These are phyloP conservation scores for Motacilla tschutschensis DNA, from an alignment of 2,113 vertebrate species.

Conservation along the genomic window DNA sequence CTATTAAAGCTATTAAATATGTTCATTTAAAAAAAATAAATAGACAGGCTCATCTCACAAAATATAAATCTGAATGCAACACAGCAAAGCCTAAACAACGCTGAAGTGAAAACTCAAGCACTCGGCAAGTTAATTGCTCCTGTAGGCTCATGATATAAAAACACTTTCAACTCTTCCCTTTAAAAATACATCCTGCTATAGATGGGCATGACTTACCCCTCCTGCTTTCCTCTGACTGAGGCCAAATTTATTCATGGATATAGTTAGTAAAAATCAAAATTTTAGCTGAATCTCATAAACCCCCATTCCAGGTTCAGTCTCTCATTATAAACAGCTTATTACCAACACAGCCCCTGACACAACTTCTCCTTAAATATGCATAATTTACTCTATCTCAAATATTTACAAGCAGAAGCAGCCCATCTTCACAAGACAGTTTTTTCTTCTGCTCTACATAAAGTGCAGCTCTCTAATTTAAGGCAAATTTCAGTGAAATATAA, in stretches of 20 bases:
- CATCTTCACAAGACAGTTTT: constrained; percentile 67
- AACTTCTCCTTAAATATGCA: constrained; percentile 53
- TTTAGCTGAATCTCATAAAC: neutral
- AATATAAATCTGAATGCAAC: constrained; percentile 5
- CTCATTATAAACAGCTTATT: neutral
- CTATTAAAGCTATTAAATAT: neutral
- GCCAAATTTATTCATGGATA: neutral
- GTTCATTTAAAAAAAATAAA: neutral
- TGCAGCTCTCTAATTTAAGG: constrained; percentile 83
- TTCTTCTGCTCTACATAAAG: constrained; percentile 76
- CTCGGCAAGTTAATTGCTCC: constrained; percentile 11
- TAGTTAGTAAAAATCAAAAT: neutral
- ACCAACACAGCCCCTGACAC: constrained; percentile 14
- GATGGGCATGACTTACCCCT: neutral
- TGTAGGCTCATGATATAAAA: constrained; percentile 27
- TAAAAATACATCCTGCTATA: constrained; percentile 4
- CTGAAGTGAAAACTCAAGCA: constrained; percentile 33
- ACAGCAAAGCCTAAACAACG: constrained; percentile 26
- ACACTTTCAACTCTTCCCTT: neutral
- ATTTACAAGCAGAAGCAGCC: constrained; percentile 74
- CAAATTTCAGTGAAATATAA: constrained; percentile 81
- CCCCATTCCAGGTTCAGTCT: neutral
- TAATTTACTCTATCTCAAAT: constrained; percentile 67
- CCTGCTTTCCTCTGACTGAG: neutral
- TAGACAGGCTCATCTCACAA: neutral